These are phyloP conservation scores for Ptychoptera albimana DNA, from an alignment of 2,888 invertebrate species.

Conservation along the genomic window DNA sequence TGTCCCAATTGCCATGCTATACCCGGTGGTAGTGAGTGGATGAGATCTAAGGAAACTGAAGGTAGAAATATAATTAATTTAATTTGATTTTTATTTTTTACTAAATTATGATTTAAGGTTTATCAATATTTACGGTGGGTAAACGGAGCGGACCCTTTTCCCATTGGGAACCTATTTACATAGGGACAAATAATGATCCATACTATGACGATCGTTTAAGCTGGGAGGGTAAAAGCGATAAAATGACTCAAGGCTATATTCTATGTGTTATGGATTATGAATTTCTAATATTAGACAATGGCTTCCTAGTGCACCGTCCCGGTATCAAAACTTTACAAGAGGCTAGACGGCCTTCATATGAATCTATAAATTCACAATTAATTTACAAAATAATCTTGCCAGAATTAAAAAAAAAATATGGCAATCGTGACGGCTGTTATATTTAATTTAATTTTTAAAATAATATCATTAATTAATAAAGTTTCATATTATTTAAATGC, in stretches of 20 bases:
- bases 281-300: constrained; percentile 76
- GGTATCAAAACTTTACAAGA: constrained; percentile 66
- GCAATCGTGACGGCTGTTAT: constrained; percentile 47
- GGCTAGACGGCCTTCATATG: constrained; percentile 45
- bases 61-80: constrained; percentile 10
- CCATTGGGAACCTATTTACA: constrained; percentile 85
- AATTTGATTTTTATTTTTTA: too few relatives aligned
- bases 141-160: constrained; percentile 50
- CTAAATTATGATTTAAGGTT: not conserved
- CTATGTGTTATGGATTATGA: constrained; percentile 79
- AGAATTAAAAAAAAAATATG: constrained; percentile 64
- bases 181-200: constrained; percentile 76
- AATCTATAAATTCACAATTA: constrained; percentile 9
- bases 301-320: constrained; percentile 75
- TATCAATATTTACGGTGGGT: constrained; percentile 49
- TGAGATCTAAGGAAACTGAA: constrained; percentile 4
- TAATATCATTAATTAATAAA: too few relatives aligned
- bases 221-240: constrained; percentile 85
- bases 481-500: too few relatives aligned
- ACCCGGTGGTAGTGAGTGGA: constrained; percentile 13
- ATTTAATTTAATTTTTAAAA: too few relatives aligned
- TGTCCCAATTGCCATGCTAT: constrained; percentile 17
- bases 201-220: constrained; percentile 77
- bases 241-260: constrained; percentile 78
- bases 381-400: constrained; percentile 59